Conservation (phyloP, 2,797 vertebrate genomes). For the Dendrocincla fuliginosa region DNA sequence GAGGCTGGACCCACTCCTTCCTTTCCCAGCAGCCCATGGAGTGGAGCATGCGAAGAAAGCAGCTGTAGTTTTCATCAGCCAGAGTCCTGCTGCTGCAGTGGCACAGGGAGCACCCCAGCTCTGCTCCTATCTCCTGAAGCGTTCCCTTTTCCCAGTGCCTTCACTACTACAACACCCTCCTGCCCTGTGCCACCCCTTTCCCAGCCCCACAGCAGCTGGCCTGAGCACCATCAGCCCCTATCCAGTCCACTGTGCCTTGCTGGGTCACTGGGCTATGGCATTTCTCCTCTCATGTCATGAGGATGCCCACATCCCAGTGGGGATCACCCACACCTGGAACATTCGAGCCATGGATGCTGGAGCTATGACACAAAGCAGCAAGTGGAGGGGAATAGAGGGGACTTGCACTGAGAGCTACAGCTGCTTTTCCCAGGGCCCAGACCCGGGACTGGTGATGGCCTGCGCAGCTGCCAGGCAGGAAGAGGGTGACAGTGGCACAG, state of each 20-base stretch:
- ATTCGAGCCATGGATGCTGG: accelerated
- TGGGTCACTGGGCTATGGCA: accelerated
- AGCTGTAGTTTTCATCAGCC: neutral
- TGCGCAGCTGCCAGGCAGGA: accelerated
- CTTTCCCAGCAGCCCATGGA: accelerated
- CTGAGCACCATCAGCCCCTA: neutral
- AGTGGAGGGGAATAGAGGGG: accelerated
- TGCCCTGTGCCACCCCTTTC: neutral
- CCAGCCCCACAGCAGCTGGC: neutral
- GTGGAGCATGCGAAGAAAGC: accelerated
- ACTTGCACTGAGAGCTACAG: neutral
- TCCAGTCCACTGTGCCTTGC: neutral
- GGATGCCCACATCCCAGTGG: neutral
- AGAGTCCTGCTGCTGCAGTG: accelerated
- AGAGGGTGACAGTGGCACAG: neutral
- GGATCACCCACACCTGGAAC: accelerated
- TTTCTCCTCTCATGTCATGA: accelerated
- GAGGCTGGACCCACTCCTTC: neutral
- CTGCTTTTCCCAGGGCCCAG: neutral
- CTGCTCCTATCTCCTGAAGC: accelerated
- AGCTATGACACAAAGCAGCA: accelerated
- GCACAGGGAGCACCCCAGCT: neutral
- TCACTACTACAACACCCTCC: accelerated
- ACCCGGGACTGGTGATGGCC: accelerated
- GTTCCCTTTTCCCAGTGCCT: accelerated